Conservation (phyloP, 1,140 invertebrate genomes). For the Aphelenchoides fujianensis region DNA sequence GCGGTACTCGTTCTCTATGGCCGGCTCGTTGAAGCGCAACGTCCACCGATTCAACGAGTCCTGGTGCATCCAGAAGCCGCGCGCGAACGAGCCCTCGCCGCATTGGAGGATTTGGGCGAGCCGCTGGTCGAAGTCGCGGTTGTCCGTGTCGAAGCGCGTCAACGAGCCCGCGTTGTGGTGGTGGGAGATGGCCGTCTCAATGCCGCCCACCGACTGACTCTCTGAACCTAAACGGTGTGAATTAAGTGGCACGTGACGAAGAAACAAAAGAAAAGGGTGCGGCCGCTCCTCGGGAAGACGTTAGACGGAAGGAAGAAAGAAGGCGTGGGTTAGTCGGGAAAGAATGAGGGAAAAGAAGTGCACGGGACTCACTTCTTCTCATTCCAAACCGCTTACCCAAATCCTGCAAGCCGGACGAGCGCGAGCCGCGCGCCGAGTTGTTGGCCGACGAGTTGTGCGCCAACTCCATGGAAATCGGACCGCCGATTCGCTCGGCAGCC, state of each 20-base stretch:
- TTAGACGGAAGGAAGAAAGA: no score
- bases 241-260: no score
- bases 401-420: conserved; percentile 52
- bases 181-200: conserved; percentile 61
- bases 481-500: conserved; percentile 46
- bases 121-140: conserved; percentile 59
- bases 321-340: no score
- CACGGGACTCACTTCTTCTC: background rate
- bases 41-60: conserved; percentile 78
- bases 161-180: conserved; percentile 61
- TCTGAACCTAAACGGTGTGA: conserved; percentile 49
- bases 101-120: conserved; percentile 54
- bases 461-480: conserved; percentile 53
- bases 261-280: no score
- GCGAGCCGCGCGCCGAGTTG: conserved; percentile 49
- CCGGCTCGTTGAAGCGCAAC: conserved; percentile 74
- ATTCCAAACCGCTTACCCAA: background rate
- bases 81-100: conserved; percentile 46
- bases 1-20: conserved; percentile 81
- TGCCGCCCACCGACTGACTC: conserved; percentile 48
- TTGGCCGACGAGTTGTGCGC: conserved; percentile 52
- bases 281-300: no score
- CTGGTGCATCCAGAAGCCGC: conserved; percentile 78
- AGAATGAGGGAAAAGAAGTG: no score
- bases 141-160: conserved; percentile 60